Evolutionary conservation across 2,113 vertebrate genomes (phyloP).

Genomic region (Okapia johnstoni): DNA sequence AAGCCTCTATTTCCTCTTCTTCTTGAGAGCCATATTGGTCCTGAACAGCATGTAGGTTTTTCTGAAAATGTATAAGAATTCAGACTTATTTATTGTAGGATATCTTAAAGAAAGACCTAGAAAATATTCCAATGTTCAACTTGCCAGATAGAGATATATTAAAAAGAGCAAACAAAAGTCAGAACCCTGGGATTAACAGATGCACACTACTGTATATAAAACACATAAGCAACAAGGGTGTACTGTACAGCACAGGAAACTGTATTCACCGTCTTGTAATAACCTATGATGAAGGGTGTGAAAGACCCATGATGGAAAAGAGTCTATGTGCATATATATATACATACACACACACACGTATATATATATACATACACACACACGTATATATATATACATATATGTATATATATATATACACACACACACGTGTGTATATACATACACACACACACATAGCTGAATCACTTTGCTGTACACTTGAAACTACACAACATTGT

Average conservation of each 20-base stretch:
- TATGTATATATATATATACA: no score
- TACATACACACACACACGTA: rapidly evolving
- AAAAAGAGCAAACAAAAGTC: not conserved
- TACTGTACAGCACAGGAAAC: not conserved
- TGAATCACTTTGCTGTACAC: not conserved
- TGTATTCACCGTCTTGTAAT: not conserved
- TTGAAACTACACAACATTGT: not conserved
- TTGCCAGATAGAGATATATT: not conserved
- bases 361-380: not conserved
- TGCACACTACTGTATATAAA: not conserved
- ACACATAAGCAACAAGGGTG: not conserved
- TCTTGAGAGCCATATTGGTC: not conserved
- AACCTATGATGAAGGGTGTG: not conserved
- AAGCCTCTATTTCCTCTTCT: not conserved
- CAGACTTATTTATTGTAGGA: not conserved
- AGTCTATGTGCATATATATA: not conserved
- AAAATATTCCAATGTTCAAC: not conserved
- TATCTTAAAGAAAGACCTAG: not conserved
- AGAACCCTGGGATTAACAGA: not conserved
- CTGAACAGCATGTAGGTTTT: not conserved
- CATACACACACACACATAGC: rapidly evolving
- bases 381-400: not conserved
- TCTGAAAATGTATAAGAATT: not conserved
- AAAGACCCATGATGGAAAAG: not conserved
- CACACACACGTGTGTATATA: no score